Evolutionary conservation across 2,888 invertebrate species (phyloP), one percentile per base, ranked within the genome.

Genomic region (Stegophylla sp.): DNA sequence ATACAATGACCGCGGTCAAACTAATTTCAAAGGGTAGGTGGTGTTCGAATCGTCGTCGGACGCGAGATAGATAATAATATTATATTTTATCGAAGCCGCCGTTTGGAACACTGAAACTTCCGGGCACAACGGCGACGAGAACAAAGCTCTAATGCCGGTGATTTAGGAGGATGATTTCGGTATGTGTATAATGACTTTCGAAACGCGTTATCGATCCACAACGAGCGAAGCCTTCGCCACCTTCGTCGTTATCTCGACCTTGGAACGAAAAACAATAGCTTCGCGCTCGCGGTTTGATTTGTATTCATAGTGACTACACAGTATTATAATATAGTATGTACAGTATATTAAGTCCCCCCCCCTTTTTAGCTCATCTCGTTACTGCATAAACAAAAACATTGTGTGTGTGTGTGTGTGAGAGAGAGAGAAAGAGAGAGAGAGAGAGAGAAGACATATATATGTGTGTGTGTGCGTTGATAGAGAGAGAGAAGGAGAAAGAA

Each of bases 201-300:
- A 56, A 73, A 59, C 43, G 43, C 59, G 56, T 72, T 2, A 61
- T 4, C 34, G 28, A 26, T 66, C 45, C 45, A 17, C 17, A 9
- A 12, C 28, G n/a, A n/a, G 26, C 12, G 12, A 12, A 59, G 72
- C 45, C 59, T 73, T 23, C 72, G 26, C 20, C 34, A 13, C 28
- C 45, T n/a, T 26, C 1, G 45, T 20, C 20, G 3, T 34, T 10
- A 5, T n/a, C 59, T 59, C 71, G n/a, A 15, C 71, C 71, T 71
- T 53, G 71, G 53, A 53, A 41, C 41, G 43, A 43, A 43, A 73
- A 59, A 73, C 59, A 73, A 73, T 73, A 59, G 72, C 56, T 12
- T 13, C n/a, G 17, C 56, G 20, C 26, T 23, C 59, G 17, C 34
- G 43, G 59, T 59, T 73, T 59, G 72, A 26, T n/a, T n/a, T n/a